Percentiles rank a stretch among this genome's conserved stretches.
Conservation (phyloP, 2,797 vertebrate species). For the Helicolenus hilgendorfi region DNA sequence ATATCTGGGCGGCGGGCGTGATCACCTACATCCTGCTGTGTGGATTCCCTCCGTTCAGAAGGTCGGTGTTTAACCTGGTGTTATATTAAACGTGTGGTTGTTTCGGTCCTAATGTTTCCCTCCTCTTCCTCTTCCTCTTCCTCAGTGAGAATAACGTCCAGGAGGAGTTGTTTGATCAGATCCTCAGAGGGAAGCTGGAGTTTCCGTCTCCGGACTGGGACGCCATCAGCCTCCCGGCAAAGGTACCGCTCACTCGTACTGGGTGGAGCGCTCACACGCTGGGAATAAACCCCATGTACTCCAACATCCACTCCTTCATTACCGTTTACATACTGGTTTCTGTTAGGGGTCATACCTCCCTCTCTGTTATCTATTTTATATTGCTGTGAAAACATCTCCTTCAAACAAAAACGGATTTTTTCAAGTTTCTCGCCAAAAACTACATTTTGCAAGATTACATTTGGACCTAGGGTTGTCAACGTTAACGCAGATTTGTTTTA, state of each 20-base stretch:
- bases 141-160: conserved; percentile 97
- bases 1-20: conserved; percentile 98
- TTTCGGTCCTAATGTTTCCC: accelerated
- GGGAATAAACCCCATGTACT: too few relatives aligned
- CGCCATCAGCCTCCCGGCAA: conserved; percentile 94
- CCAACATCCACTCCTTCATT: too few relatives aligned
- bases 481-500: too few relatives aligned
- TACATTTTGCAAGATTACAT: too few relatives aligned
- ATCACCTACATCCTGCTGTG: conserved; percentile 98
- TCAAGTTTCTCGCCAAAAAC: too few relatives aligned
- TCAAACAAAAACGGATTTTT: too few relatives aligned
- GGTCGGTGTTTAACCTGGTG: conserved; percentile 73
- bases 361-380: accelerated
- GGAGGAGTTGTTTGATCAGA: conserved; percentile 99
- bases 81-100: too few relatives aligned
- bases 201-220: conserved; percentile 99
- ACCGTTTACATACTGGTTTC: too few relatives aligned
- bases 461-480: too few relatives aligned
- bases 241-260: conserved; percentile 84
- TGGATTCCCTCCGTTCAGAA: conserved; percentile 98
- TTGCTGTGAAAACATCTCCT: too few relatives aligned
- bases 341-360: too few relatives aligned
- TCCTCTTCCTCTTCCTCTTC: background rate
- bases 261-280: too few relatives aligned
- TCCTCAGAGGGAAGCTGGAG: conserved; percentile 96